Evolutionary conservation across 2,113 vertebrate genomes (phyloP).

Genomic region (Isichthys henryi): DNA sequence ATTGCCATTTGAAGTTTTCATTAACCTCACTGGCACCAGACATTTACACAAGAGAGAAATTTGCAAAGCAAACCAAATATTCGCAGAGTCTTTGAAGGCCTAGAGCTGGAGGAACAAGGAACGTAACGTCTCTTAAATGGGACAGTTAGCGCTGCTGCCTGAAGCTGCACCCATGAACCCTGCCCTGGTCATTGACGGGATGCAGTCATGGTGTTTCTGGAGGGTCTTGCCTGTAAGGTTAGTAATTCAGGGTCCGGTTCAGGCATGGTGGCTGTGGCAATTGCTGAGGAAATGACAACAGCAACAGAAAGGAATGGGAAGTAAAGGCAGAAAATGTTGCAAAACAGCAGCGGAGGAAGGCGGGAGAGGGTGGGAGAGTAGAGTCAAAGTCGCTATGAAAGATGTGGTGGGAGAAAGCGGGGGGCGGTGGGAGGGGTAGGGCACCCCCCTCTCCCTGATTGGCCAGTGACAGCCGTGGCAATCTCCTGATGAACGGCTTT

Average conservation of each 20-base stretch:
- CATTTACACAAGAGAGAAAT: not conserved
- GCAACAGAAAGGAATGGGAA: not conserved
- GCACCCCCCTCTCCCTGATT: not conserved
- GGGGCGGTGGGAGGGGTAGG: not conserved
- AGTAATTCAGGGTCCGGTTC: not conserved
- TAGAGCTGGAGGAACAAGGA: not conserved
- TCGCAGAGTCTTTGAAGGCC: not conserved
- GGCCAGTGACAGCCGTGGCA: conserved; percentile 21
- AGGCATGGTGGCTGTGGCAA: not conserved
- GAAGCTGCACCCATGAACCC: not conserved
- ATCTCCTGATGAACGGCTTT: conserved; percentile 34
- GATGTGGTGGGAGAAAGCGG: not conserved
- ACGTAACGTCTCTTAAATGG: not conserved
- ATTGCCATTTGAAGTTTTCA: not conserved
- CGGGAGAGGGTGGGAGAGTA: not conserved
- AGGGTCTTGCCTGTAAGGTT: not conserved
- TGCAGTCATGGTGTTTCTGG: not conserved
- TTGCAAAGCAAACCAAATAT: not conserved
- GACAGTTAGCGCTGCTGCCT: not conserved
- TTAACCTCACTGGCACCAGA: not conserved
- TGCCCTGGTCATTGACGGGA: not conserved
- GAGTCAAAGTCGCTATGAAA: not conserved
- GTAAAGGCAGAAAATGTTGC: not conserved
- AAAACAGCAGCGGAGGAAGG: not conserved
- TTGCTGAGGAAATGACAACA: not conserved